phyloP scores from a whole-genome alignment of 2,888 invertebrate genomes.

The Mystacides longicornis region DNA sequence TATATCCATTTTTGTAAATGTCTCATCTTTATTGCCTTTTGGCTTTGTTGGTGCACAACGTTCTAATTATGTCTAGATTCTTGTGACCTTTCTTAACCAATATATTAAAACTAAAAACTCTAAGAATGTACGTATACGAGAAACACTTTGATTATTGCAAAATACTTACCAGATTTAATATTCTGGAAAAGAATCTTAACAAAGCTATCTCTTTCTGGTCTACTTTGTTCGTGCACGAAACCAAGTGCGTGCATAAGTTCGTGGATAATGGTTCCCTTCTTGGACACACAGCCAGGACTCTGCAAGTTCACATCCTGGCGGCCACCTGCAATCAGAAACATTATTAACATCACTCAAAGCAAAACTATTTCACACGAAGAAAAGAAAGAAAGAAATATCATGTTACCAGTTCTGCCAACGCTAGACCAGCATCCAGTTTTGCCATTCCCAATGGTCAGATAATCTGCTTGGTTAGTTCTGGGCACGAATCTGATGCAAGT shows the following conservation, averaged over 20 bases:
- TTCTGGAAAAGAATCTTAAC: slow-evolving; percentile 62
- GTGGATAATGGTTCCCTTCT: slow-evolving; percentile 69
- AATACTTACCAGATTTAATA: slow-evolving; percentile 53
- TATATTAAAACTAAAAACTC: too few relatives aligned
- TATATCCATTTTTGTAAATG: too few relatives aligned
- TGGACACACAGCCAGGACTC: slow-evolving; percentile 62
- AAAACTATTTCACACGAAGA: too few relatives aligned
- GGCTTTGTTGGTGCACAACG: too few relatives aligned
- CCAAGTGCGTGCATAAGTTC: slow-evolving; percentile 75
- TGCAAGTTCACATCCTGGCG: slow-evolving; percentile 69
- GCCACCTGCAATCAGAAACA: slow-evolving; percentile 33
- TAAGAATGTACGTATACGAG: too few relatives aligned
- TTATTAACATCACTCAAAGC: not conserved
- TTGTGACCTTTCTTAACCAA: too few relatives aligned
- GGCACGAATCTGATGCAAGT: slow-evolving; percentile 72
- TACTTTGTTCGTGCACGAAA: slow-evolving; percentile 77
- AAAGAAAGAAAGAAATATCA: too few relatives aligned
- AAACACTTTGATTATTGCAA: too few relatives aligned
- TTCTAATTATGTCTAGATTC: too few relatives aligned
- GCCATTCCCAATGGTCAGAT: slow-evolving; percentile 59
- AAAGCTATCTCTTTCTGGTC: slow-evolving; percentile 64
- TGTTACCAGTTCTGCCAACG: slow-evolving; percentile 62
- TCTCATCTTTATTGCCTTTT: too few relatives aligned
- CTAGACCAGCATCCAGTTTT: slow-evolving; percentile 76
- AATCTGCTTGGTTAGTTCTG: slow-evolving; percentile 56